phyloP scores from a whole-genome alignment of 2,113 vertebrate species.

The Erythrolamprus reginae region DNA sequence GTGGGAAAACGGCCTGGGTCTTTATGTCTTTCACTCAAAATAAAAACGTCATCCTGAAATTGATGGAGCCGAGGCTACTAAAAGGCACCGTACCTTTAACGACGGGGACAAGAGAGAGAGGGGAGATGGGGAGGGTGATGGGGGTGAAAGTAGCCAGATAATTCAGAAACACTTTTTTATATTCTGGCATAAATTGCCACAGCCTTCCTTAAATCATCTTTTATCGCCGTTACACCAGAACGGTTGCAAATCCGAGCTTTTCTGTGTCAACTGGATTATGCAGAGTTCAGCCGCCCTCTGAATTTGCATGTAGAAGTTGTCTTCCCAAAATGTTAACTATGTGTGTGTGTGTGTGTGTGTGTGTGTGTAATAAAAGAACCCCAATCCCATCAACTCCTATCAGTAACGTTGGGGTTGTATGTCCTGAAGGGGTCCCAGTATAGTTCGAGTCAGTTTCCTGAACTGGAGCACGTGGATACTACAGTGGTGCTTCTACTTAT shows the following conservation, averaged over 20 bases:
- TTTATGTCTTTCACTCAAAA: not conserved
- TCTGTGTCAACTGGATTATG: not conserved
- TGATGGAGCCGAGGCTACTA: not conserved
- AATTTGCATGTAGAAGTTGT: not conserved
- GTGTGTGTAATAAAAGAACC: too few relatives aligned
- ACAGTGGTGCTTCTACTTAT: too few relatives aligned
- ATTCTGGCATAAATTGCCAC: rapidly evolving
- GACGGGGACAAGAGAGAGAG: not conserved
- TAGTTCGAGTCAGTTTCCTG: too few relatives aligned
- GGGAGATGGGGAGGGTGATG: rapidly evolving
- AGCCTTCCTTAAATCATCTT: not conserved
- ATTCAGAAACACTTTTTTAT: not conserved
- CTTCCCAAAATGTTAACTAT: not conserved
- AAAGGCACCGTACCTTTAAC: not conserved
- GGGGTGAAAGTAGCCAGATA: not conserved
- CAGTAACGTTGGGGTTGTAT: too few relatives aligned
- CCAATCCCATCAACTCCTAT: too few relatives aligned
- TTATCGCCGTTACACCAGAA: not conserved
- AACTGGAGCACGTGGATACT: too few relatives aligned
- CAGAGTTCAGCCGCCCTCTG: not conserved
- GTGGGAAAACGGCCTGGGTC: not conserved
- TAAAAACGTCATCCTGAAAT: not conserved
- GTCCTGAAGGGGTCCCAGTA: too few relatives aligned
- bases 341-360: too few relatives aligned
- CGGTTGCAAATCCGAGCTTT: not conserved